A percentile compares a stretch with the other conserved stretches of the same genome.
phyloP scores from a whole-genome alignment of 1,140 invertebrate genomes.

The Solenopsis invicta region DNA sequence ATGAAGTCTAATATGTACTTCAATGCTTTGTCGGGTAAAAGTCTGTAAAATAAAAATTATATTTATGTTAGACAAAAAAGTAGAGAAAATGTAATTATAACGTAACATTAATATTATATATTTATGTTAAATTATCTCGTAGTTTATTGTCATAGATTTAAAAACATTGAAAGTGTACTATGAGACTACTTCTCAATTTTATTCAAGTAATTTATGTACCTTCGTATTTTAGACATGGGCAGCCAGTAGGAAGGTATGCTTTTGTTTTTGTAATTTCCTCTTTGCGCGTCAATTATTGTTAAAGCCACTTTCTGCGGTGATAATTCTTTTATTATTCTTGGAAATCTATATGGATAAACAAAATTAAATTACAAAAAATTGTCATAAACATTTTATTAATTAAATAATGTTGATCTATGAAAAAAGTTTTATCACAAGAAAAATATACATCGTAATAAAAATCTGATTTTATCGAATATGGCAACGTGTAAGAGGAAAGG shows the following conservation, averaged over 20 bases:
- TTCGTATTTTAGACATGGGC: slow-evolving; percentile 81
- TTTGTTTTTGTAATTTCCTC: slow-evolving; percentile 87
- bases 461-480: no score
- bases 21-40: background rate
- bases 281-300: slow-evolving; percentile 85
- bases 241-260: slow-evolving; percentile 88
- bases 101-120: no score
- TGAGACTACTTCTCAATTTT: no score
- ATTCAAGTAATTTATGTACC: slow-evolving; percentile 75
- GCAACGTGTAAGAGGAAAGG: no score
- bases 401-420: background rate
- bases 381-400: background rate
- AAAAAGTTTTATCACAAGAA: no score
- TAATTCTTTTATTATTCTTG: background rate
- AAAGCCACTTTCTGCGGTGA: background rate
- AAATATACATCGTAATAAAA: no score
- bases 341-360: background rate
- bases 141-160: background rate
- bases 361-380: background rate
- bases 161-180: no score
- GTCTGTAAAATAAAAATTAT: background rate
- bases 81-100: slow-evolving; percentile 59
- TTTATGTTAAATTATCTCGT: background rate
- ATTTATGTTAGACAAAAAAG: slow-evolving; percentile 53
- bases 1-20: background rate